Conservation (phyloP, 2,888 invertebrate species). For the Ceramica pisi region DNA sequence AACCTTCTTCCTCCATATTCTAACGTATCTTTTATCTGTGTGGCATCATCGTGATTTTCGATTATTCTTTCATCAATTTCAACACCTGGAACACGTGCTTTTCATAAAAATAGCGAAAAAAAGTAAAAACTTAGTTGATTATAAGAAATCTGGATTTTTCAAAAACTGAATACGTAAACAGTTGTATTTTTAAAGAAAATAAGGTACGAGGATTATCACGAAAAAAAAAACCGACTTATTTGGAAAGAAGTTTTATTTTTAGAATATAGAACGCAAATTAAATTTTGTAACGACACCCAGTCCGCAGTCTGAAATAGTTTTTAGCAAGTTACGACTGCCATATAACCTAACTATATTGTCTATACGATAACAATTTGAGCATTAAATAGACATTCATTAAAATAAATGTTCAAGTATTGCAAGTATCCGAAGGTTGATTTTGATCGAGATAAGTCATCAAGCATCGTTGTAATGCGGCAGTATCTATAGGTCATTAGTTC, state of each 20-base stretch:
- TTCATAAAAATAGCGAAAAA: background rate
- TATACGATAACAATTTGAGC: conserved; percentile 28
- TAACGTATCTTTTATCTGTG: background rate
- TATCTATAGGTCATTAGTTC: conserved; percentile 69
- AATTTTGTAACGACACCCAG: background rate
- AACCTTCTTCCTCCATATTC: conserved; percentile 5
- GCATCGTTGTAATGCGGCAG: conserved; percentile 75
- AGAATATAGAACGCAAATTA: background rate
- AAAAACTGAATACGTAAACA: background rate
- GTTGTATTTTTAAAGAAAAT: background rate
- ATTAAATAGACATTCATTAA: conserved; percentile 65
- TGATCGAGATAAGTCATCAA: conserved; percentile 69
- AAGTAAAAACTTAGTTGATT: background rate
- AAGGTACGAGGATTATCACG: background rate
- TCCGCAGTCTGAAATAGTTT: background rate
- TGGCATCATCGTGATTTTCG: background rate
- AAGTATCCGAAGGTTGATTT: conserved; percentile 70
- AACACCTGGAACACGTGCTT: conserved; percentile 35
- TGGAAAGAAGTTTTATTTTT: background rate
- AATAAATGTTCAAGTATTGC: conserved; percentile 66
- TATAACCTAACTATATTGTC: background rate
- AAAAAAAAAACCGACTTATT: background rate
- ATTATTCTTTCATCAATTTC: conserved; percentile 26
- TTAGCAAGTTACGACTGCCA: background rate
- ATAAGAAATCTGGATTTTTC: background rate